phyloP scores from a whole-genome alignment of 1,140 invertebrate species.

The Harpegnathos saltator region DNA sequence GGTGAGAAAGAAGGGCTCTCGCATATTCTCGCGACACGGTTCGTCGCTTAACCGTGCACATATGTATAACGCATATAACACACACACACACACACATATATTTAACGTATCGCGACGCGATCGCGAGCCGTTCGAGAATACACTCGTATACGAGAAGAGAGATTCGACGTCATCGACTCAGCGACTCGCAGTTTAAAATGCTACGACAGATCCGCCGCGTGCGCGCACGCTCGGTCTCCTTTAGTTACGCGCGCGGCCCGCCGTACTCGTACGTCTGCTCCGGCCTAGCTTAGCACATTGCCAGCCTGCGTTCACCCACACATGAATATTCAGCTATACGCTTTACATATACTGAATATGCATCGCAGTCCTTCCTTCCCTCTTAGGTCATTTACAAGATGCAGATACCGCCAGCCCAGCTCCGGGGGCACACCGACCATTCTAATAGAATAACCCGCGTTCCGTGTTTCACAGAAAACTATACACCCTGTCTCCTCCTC shows the following conservation, averaged over 20 bases:
- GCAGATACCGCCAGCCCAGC: conserved; percentile 79
- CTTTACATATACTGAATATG: conserved; percentile 85
- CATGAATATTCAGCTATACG: conserved; percentile 83
- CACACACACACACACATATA: too few species aligned
- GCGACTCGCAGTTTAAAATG: conserved; percentile 50
- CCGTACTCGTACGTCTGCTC: conserved; percentile 27
- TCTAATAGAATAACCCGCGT: conserved; percentile 81
- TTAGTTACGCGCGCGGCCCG: conserved; percentile 39
- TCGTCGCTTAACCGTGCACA: background rate
- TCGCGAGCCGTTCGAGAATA: background rate
- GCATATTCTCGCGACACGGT: background rate
- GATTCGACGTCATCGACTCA: conserved; percentile 38
- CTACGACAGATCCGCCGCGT: conserved; percentile 43
- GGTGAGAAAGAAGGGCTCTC: background rate
- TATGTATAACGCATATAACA: too few species aligned
- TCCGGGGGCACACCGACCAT: conserved; percentile 71
- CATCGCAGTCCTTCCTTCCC: conserved; percentile 83
- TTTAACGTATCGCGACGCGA: background rate
- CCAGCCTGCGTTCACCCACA: conserved; percentile 81
- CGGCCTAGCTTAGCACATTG: conserved; percentile 80
- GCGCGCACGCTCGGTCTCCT: conserved; percentile 33
- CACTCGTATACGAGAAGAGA: conserved; percentile 6
- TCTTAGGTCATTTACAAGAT: conserved; percentile 85
- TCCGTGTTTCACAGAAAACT: conserved; percentile 74
- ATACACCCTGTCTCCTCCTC: conserved; percentile 46